phyloP scores from a whole-genome alignment of 2,797 vertebrate species.

The Morelia viridis region DNA sequence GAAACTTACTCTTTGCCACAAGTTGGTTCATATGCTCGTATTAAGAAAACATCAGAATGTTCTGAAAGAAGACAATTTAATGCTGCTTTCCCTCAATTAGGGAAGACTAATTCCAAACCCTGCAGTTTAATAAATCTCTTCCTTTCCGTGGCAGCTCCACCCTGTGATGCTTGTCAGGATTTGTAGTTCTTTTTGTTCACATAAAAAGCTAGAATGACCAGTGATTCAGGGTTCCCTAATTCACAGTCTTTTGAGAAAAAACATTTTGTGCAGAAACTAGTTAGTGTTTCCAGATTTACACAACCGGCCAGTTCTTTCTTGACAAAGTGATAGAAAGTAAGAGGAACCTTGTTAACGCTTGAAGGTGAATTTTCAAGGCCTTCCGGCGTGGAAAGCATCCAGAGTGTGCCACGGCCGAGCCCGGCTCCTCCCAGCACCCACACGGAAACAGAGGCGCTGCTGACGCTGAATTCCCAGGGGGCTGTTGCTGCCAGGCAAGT shows the following conservation, averaged over 20 bases:
- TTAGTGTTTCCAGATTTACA: constrained; percentile 12
- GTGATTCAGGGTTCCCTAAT: constrained; percentile 32
- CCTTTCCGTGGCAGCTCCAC: neutral
- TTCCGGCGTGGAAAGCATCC: neutral
- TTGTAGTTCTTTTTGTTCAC: constrained; percentile 59
- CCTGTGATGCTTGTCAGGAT: constrained; percentile 45
- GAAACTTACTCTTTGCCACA: constrained; percentile 64
- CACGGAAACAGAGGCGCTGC: neutral
- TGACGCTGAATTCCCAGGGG: neutral
- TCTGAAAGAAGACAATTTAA: constrained; percentile 35
- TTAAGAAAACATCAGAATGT: constrained; percentile 56
- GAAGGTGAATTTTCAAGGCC: constrained; percentile 46
- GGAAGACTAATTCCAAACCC: constrained; percentile 48
- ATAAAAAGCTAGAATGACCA: constrained; percentile 41
- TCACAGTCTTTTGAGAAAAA: constrained; percentile 5
- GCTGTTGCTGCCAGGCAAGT: too few species aligned
- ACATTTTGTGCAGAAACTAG: constrained; percentile 10
- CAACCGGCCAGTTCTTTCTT: constrained; percentile 49
- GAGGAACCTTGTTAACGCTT: constrained; percentile 39
- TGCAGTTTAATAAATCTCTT: constrained; percentile 59
- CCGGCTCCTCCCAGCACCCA: neutral
- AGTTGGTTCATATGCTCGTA: constrained; percentile 57
- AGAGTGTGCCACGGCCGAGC: neutral
- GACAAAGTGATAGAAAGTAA: constrained; percentile 51
- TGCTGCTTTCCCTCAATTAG: constrained; percentile 55